Percentiles rank a stretch among this genome's conserved stretches.
Evolutionary conservation across 2,113 vertebrate species (phyloP).

Genomic region (Menidia beryllina): DNA sequence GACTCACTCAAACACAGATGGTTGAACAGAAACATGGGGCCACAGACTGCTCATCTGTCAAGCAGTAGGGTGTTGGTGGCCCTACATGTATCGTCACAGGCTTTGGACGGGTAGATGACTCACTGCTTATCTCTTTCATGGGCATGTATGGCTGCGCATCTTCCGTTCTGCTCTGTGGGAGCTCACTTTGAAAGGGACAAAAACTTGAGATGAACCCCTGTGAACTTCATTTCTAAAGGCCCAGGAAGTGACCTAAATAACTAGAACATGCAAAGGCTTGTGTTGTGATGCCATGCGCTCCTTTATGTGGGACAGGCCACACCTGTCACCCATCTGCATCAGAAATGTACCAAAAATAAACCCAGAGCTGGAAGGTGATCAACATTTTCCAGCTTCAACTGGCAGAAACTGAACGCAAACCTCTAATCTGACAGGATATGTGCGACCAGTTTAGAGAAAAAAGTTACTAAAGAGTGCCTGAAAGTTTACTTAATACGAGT

Average conservation of each 20-base stretch:
- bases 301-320: constrained; percentile 51
- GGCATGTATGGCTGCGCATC: not conserved
- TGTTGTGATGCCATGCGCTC: constrained; percentile 37
- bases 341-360: constrained; percentile 72
- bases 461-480: not conserved
- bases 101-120: constrained; percentile 42
- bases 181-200: constrained; percentile 14
- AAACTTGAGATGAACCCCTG: constrained; percentile 22
- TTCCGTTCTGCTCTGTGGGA: constrained; percentile 17
- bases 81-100: constrained; percentile 16
- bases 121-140: constrained; percentile 38
- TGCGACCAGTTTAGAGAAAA: constrained; percentile 10
- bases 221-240: constrained; percentile 3
- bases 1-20: constrained; percentile 69
- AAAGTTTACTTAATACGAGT: constrained; percentile 1
- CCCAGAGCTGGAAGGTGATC: constrained; percentile 43
- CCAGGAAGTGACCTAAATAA: constrained; percentile 55
- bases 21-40: constrained; percentile 24
- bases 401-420: constrained; percentile 23
- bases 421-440: constrained; percentile 17
- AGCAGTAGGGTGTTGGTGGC: constrained; percentile 22
- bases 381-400: constrained; percentile 34
- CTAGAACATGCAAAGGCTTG: constrained; percentile 37
- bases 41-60: constrained; percentile 56
- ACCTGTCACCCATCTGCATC: constrained; percentile 61